These are phyloP conservation scores for Nannoperca australis DNA, from an alignment of 2,797 vertebrate genomes.

Conservation along the genomic window DNA sequence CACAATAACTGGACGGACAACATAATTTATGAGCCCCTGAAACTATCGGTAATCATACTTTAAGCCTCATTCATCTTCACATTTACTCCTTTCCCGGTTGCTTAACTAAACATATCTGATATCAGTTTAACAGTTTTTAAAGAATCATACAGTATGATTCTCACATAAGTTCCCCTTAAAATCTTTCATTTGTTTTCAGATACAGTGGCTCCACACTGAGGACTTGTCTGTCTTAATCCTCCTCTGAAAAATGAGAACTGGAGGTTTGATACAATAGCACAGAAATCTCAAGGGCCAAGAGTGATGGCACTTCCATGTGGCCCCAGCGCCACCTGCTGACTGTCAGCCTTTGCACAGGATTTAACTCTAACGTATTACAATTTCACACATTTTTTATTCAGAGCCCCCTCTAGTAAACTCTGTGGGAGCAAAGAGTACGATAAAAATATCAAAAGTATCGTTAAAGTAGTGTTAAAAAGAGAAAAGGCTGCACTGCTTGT, in stretches of 20 bases:
- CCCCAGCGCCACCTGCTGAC: conserved; percentile 12
- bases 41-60: background rate
- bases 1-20: background rate
- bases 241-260: background rate
- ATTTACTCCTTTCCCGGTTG: background rate
- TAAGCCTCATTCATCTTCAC: background rate
- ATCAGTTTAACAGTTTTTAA: background rate
- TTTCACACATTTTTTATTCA: background rate
- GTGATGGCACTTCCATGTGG: background rate
- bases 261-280: background rate
- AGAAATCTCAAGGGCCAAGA: background rate
- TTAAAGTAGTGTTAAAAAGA: background rate
- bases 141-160: background rate
- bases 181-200: background rate
- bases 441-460: background rate
- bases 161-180: background rate
- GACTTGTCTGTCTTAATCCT: background rate
- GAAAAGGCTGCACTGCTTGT: background rate
- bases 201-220: background rate
- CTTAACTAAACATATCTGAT: background rate
- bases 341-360: background rate
- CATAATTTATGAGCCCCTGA: background rate
- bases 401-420: background rate
- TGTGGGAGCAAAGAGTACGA: background rate
- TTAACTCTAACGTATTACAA: too few species aligned